Evolutionary conservation across 2,888 invertebrate genomes (phyloP).

Genomic region (Epinotia brunnichana): DNA sequence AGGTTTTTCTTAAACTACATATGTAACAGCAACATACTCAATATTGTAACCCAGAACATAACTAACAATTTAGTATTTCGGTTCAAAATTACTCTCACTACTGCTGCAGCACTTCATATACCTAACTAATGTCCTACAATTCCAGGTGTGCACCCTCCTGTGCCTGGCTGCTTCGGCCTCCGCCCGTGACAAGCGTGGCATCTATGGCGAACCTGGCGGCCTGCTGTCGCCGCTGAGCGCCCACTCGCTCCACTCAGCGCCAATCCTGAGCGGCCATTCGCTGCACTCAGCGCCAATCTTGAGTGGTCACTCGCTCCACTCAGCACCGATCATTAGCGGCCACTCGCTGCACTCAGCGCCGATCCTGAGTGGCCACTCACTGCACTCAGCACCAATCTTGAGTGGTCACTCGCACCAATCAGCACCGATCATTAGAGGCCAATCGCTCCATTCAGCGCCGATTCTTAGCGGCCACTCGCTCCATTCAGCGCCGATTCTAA

Average conservation of each 20-base stretch:
- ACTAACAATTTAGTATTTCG: too few species aligned
- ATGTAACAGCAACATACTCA: too few species aligned
- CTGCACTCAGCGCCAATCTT: conserved; percentile 39
- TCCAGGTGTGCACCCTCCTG: conserved; percentile 57
- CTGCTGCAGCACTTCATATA: too few species aligned
- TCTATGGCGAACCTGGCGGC: conserved; percentile 60
- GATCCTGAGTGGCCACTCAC: conserved; percentile 22
- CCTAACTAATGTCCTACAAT: background rate
- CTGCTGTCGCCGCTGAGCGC: conserved; percentile 51
- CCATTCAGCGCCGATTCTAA: conserved; percentile 32
- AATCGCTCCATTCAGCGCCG: too few species aligned
- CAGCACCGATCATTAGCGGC: conserved; percentile 35
- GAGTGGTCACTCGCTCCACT: conserved; percentile 34
- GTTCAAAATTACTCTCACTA: too few species aligned
- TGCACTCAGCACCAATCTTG: conserved; percentile 38
- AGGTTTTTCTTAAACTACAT: too few species aligned
- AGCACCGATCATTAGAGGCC: too few species aligned
- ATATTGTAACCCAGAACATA: too few species aligned
- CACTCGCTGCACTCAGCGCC: conserved; percentile 40
- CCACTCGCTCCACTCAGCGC: conserved; percentile 44
- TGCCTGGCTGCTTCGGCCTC: conserved; percentile 56
- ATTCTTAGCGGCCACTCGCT: conserved; percentile 31
- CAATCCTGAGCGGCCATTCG: conserved; percentile 24
- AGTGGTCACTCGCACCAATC: too few species aligned
- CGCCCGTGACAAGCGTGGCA: conserved; percentile 64